Evolutionary conservation across 2,888 invertebrate species (phyloP).

Genomic region (Sarcophaga rosellei): DNA sequence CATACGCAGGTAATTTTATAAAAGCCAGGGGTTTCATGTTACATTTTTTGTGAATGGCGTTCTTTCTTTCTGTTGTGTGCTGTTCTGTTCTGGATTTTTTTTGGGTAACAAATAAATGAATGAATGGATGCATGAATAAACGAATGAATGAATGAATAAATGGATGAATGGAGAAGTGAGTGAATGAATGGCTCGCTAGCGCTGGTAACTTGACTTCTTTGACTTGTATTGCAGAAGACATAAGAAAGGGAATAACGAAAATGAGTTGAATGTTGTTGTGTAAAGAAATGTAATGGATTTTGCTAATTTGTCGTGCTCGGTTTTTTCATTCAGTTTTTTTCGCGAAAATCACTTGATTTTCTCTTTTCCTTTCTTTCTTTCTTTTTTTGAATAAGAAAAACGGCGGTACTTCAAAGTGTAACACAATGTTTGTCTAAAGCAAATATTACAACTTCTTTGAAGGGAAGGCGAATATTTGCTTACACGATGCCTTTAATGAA

Average conservation of each 20-base stretch:
- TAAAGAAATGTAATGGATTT: constrained; percentile 63
- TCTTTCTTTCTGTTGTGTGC: too few relatives aligned
- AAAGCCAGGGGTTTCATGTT: not conserved
- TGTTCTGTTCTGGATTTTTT: too few relatives aligned
- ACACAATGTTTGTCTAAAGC: not conserved
- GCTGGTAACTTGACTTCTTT: constrained; percentile 29
- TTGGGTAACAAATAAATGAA: too few relatives aligned
- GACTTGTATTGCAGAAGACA: not conserved
- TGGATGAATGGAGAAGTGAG: not conserved
- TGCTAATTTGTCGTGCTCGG: constrained; percentile 60
- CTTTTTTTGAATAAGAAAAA: not conserved
- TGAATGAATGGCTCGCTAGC: constrained; percentile 21
- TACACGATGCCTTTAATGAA: not conserved
- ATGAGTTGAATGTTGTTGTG: constrained; percentile 19
- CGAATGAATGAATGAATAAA: not conserved
- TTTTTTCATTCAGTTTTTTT: constrained; percentile 23
- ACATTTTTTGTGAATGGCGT: not conserved
- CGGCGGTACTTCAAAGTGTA: not conserved
- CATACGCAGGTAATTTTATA: constrained; percentile 1
- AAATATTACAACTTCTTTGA: not conserved
- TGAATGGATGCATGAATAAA: not conserved
- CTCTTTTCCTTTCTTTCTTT: too few relatives aligned
- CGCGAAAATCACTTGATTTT: constrained; percentile 27
- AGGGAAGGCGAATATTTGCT: not conserved
- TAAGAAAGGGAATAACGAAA: not conserved